Conservation (phyloP, 2,797 vertebrate genomes). For the Acrossocheilus wenchowensis region DNA sequence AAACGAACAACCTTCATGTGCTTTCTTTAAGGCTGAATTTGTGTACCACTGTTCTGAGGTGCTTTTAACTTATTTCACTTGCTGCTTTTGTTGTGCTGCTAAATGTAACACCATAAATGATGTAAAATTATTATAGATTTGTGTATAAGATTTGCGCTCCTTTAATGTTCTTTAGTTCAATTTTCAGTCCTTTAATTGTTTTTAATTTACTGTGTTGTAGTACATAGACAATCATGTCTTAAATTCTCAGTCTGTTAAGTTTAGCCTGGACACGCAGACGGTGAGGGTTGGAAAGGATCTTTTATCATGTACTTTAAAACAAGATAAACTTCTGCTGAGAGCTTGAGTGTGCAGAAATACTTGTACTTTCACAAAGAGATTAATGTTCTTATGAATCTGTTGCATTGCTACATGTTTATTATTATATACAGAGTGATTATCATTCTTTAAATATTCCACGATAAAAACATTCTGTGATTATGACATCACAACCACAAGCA, state of each 20-base stretch:
- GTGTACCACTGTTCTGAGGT: background rate
- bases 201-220: background rate
- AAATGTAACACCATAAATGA: background rate
- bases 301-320: background rate
- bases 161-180: background rate
- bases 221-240: background rate
- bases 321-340: background rate
- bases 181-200: background rate
- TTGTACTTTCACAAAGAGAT: background rate
- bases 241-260: background rate
- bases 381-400: background rate
- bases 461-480: background rate
- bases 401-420: background rate
- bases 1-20: background rate
- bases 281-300: background rate
- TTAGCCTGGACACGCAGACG: background rate
- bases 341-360: background rate
- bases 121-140: background rate
- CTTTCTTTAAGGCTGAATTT: background rate
- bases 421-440: background rate
- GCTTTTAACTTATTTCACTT: background rate
- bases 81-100: constrained; percentile 24
- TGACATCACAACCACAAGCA: background rate
- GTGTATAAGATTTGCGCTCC: background rate
- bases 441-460: background rate